phyloP scores from a whole-genome alignment of 2,888 invertebrate genomes.

The Agrochola lota region DNA sequence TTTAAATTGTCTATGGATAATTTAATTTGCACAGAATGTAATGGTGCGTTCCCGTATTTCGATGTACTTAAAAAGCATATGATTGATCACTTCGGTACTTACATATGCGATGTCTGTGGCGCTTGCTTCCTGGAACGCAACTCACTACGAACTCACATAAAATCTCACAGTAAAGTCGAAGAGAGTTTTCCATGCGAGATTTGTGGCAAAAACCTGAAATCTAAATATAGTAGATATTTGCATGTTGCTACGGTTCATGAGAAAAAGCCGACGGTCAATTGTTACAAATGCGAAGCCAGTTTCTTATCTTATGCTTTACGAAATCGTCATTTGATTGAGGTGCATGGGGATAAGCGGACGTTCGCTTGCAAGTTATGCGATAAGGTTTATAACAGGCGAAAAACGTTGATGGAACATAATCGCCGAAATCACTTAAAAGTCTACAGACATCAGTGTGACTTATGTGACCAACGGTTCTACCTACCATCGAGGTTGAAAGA shows the following conservation, averaged over 20 bases:
- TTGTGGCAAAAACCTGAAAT: constrained; percentile 86
- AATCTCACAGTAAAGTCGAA: constrained; percentile 84
- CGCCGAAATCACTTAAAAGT: constrained; percentile 83
- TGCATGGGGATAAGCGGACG: constrained; percentile 83
- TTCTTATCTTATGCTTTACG: constrained; percentile 82
- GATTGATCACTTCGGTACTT: constrained; percentile 85
- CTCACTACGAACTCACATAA: constrained; percentile 85
- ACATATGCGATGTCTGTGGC: constrained; percentile 84
- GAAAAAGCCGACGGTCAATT: constrained; percentile 84
- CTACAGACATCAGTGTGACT: constrained; percentile 82
- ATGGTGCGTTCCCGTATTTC: constrained; percentile 80
- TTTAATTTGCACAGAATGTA: constrained; percentile 83
- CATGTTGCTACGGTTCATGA: constrained; percentile 85
- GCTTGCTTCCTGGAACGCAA: constrained; percentile 86
- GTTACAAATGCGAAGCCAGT: constrained; percentile 84
- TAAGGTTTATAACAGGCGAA: constrained; percentile 83
- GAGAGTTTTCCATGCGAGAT: constrained; percentile 87
- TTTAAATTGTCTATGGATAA: constrained; percentile 81
- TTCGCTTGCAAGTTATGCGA: constrained; percentile 85
- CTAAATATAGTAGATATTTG: constrained; percentile 81
- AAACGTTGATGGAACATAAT: constrained; percentile 84
- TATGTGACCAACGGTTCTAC: constrained; percentile 86
- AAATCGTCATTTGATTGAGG: constrained; percentile 83
- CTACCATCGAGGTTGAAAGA: constrained; percentile 84
- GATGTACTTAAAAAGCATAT: constrained; percentile 84